Percentiles rank a stretch among this genome's conserved stretches.
phyloP scores from a whole-genome alignment of 2,797 vertebrate species.

The Hyperoplus immaculatus region DNA sequence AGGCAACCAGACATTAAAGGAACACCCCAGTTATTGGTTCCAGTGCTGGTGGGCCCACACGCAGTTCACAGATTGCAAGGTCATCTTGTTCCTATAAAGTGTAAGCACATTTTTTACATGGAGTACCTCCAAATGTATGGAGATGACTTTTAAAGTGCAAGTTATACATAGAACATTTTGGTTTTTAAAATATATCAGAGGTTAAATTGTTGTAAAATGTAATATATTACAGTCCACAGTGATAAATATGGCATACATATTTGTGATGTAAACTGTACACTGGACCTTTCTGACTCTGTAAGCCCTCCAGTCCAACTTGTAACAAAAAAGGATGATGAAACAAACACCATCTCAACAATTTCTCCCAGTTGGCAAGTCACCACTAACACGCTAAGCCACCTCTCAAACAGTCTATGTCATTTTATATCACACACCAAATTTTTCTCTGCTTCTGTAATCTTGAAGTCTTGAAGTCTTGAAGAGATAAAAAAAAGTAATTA shows the following conservation, averaged over 20 bases:
- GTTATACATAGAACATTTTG: neutral
- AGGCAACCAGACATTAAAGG: constrained; percentile 46
- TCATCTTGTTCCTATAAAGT: constrained; percentile 36
- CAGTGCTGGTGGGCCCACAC: constrained; percentile 21
- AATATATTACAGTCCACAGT: neutral
- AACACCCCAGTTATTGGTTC: constrained; percentile 51
- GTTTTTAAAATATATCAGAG: neutral
- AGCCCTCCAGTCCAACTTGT: no score
- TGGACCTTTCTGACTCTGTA: neutral
- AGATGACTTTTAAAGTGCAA: constrained; percentile 6
- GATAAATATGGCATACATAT: neutral
- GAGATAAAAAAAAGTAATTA: no score
- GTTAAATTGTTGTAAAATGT: neutral
- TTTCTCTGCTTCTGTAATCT: no score
- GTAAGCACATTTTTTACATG: constrained; percentile 47
- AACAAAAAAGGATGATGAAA: no score
- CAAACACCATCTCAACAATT: no score
- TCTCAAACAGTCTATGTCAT: no score
- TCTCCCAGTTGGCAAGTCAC: no score
- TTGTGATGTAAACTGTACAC: neutral
- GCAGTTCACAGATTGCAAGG: constrained; percentile 25
- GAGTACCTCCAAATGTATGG: constrained; percentile 13
- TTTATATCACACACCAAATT: no score
- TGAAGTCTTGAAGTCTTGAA: no score
- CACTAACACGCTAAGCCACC: no score